Evolutionary conservation across 2,797 vertebrate genomes (phyloP).

Genomic region (Microctenopoma stevenorrisi): DNA sequence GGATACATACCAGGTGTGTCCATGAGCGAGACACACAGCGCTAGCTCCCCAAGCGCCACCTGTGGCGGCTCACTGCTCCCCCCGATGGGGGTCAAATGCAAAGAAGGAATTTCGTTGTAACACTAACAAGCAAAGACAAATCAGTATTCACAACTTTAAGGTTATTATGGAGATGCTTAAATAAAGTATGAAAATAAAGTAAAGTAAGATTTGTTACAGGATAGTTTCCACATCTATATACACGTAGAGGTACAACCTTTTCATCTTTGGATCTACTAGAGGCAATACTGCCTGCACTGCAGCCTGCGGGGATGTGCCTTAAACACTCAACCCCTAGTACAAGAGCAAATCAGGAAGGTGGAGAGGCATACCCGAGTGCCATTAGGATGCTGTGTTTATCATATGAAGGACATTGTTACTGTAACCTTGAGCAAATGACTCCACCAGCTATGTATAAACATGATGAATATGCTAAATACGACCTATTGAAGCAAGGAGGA

Average conservation of each 20-base stretch:
- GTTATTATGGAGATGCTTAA: neutral
- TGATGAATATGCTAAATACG: constrained; percentile 57
- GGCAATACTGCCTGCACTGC: neutral
- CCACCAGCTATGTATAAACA: constrained; percentile 23
- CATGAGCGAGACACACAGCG: no score
- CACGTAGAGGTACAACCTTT: neutral
- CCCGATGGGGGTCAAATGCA: no score
- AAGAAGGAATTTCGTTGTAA: no score
- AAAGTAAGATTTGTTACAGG: neutral
- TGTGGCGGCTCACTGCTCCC: no score
- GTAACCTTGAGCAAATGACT: constrained; percentile 60
- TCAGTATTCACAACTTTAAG: no score
- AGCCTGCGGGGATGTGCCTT: constrained; percentile 7
- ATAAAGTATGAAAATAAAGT: neutral
- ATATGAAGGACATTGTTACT: constrained; percentile 48
- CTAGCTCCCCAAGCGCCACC: no score
- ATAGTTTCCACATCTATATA: neutral
- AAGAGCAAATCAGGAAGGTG: constrained; percentile 29
- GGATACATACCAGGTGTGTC: no score
- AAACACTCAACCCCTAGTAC: constrained; percentile 46
- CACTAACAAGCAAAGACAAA: neutral
- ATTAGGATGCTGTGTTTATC: constrained; percentile 55
- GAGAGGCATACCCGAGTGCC: constrained; percentile 28
- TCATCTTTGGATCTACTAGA: neutral
- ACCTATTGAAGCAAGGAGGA: constrained; percentile 34